These are phyloP conservation scores for Acinonyx jubatus DNA, from an alignment of 2,113 vertebrate species.

Conservation along the genomic window DNA sequence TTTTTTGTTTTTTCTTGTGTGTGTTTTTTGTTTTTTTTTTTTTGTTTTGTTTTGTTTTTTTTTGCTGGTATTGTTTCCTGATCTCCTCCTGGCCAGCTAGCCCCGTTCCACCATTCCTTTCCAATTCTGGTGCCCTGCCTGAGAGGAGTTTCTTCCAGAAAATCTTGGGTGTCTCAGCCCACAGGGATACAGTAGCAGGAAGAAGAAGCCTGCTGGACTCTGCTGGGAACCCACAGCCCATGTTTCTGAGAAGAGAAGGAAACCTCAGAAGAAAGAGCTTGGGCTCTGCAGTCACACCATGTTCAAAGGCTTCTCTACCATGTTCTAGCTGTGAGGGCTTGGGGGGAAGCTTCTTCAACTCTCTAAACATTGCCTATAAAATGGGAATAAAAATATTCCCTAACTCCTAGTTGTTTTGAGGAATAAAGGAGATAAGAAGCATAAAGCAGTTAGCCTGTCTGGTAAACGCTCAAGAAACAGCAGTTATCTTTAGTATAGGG, in stretches of 20 bases:
- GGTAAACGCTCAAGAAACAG: not conserved
- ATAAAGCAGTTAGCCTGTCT: not conserved
- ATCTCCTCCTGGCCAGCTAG: not conserved
- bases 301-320: not conserved
- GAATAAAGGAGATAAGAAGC: not conserved
- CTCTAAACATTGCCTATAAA: not conserved
- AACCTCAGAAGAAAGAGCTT: not conserved
- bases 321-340: not conserved
- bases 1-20: too few species aligned
- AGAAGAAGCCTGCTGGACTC: not conserved
- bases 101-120: not conserved
- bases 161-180: not conserved
- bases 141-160: not conserved
- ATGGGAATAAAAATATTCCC: not conserved
- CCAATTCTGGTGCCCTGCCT: not conserved
- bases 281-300: fast-evolving
- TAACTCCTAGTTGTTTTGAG: not conserved
- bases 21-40: too few species aligned
- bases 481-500: not conserved
- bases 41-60: not conserved
- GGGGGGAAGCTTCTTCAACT: not conserved
- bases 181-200: not conserved
- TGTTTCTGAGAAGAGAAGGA: not conserved
- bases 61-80: not conserved
- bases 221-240: not conserved